Conservation (phyloP, 2,113 vertebrate species). For the Upupa epops region DNA sequence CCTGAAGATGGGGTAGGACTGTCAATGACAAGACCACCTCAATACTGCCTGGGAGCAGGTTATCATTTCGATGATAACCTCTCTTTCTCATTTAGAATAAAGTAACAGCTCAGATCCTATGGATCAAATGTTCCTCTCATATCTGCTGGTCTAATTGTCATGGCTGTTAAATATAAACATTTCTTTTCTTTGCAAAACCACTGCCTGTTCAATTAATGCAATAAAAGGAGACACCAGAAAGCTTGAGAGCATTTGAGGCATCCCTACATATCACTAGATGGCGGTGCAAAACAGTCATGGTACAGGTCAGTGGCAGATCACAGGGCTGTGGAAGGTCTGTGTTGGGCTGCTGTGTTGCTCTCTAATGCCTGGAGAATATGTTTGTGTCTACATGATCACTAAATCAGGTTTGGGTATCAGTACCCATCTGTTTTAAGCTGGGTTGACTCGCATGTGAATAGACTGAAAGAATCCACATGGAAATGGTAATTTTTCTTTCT, state of each 20-base stretch:
- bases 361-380: not conserved
- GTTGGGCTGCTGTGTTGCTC: fast-evolving
- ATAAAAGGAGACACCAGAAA: not conserved
- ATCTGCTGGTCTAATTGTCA: not conserved
- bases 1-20: not conserved
- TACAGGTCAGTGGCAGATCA: not conserved
- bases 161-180: not conserved
- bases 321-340: not conserved
- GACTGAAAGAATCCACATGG: not conserved
- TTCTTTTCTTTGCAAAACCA: not conserved
- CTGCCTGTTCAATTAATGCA: not conserved
- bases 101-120: not conserved
- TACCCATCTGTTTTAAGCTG: not conserved
- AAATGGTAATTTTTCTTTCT: not conserved
- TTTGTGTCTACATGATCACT: too few relatives aligned
- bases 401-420: not conserved
- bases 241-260: not conserved
- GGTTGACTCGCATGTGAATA: not conserved
- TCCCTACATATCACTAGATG: slow-evolving; percentile 21
- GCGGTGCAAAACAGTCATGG: slow-evolving; percentile 12
- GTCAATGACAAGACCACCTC: not conserved
- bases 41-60: not conserved
- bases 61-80: not conserved
- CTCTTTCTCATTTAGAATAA: not conserved
- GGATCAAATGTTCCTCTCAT: not conserved